A percentile compares a stretch with the other conserved stretches of the same genome.
Conservation (phyloP, 2,888 invertebrate species). For the Busseola fusca region DNA sequence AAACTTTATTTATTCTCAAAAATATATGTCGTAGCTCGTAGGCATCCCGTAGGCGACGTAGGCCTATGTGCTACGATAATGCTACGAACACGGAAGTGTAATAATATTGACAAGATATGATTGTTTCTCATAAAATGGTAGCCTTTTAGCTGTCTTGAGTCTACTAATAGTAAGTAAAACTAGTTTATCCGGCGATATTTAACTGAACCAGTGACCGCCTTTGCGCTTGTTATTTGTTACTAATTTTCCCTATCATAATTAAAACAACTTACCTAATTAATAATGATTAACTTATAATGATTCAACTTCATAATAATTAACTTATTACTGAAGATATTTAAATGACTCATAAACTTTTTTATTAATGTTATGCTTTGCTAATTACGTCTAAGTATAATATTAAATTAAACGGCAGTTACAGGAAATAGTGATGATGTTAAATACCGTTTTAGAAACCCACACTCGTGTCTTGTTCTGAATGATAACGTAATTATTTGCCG, state of each 20-base stretch:
- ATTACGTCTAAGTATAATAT: conserved; percentile 20
- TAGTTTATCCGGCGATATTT: neutral
- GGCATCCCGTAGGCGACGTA: conserved; percentile 13
- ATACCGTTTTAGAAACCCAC: conserved; percentile 38
- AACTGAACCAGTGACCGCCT: neutral
- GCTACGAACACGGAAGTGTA: conserved; percentile 14
- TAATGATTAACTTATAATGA: no score
- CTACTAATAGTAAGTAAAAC: conserved; percentile 1
- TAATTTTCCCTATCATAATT: neutral
- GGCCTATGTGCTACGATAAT: conserved; percentile 17
- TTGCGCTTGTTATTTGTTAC: neutral
- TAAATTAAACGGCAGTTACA: conserved; percentile 2
- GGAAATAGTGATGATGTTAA: conserved; percentile 31
- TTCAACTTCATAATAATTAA: neutral
- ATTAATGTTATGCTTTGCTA: neutral
- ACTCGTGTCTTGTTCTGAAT: conserved; percentile 22
- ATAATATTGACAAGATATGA: conserved; percentile 1
- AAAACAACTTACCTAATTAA: conserved; percentile 2
- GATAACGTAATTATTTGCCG: conserved; percentile 22
- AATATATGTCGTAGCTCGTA: neutral
- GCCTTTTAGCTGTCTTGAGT: neutral
- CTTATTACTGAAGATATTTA: conserved; percentile 17
- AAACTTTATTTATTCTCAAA: neutral
- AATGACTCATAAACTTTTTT: conserved; percentile 5
- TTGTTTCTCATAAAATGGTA: neutral